Conservation (phyloP, 2,797 vertebrate genomes). For the Mormyrus hasselquistii region DNA sequence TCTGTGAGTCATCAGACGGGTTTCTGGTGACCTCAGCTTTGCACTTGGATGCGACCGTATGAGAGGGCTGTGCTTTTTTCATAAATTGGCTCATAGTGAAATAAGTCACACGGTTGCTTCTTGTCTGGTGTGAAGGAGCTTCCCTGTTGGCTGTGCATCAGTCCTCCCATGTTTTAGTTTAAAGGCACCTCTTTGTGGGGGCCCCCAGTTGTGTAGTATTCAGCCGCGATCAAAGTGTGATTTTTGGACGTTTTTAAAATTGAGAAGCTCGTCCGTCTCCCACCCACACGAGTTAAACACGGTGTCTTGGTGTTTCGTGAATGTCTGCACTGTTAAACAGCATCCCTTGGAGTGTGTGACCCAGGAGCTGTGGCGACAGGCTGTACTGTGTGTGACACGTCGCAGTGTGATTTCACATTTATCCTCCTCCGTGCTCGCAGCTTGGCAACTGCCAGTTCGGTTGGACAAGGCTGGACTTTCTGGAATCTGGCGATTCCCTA, state of each 20-base stretch:
- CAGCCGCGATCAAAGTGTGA: background rate
- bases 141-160: background rate
- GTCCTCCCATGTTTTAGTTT: background rate
- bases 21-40: background rate
- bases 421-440: background rate
- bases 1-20: background rate
- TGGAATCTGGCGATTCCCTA: background rate
- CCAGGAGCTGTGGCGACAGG: background rate
- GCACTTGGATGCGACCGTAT: background rate
- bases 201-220: background rate
- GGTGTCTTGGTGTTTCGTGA: background rate
- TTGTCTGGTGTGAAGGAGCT: background rate
- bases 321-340: background rate
- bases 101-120: background rate
- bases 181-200: background rate
- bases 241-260: background rate
- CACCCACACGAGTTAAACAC: background rate
- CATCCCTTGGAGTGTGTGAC: background rate
- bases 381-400: background rate
- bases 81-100: background rate
- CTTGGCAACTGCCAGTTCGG: background rate
- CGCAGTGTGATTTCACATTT: background rate
- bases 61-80: background rate
- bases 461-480: background rate
- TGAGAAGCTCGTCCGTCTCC: background rate